These are phyloP conservation scores for Dendrolimus kikuchii DNA, from an alignment of 1,140 invertebrate genomes.

Conservation along the genomic window DNA sequence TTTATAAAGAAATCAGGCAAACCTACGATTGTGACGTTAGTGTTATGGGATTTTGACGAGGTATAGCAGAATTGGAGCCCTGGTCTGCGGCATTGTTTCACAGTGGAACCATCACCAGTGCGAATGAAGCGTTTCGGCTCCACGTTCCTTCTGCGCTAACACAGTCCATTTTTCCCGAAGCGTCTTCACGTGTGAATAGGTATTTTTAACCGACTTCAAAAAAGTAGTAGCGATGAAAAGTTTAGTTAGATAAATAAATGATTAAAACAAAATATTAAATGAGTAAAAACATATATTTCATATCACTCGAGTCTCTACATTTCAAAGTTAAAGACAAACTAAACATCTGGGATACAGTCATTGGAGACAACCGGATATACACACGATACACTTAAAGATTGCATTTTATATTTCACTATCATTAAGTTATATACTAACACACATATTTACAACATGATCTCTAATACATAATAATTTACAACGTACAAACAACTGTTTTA, in stretches of 20 bases:
- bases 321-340: conserved; percentile 8
- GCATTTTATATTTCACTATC: conserved; percentile 10
- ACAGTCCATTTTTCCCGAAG: too few species aligned
- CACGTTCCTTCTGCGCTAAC: too few species aligned
- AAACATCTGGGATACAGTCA: conserved; percentile 29
- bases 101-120: too few species aligned
- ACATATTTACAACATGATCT: conserved; percentile 37
- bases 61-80: too few species aligned
- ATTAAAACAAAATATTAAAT: conserved; percentile 42
- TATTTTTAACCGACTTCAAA: too few species aligned
- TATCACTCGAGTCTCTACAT: conserved; percentile 57
- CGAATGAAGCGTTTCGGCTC: too few species aligned
- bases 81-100: too few species aligned
- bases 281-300: conserved; percentile 70
- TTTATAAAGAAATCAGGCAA: too few species aligned
- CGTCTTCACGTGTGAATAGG: too few species aligned
- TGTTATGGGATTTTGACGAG: too few species aligned
- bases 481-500: conserved; percentile 22
- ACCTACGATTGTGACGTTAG: too few species aligned
- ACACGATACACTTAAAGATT: conserved; percentile 37
- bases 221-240: not conserved
- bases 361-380: conserved; percentile 31
- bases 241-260: conserved; percentile 1
- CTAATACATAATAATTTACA: conserved; percentile 16
- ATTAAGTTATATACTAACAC: conserved; percentile 24